Evolutionary conservation across 2,888 invertebrate genomes (phyloP), one percentile per base, ranked within the genome.

Genomic region (Adineta ricciae): DNA sequence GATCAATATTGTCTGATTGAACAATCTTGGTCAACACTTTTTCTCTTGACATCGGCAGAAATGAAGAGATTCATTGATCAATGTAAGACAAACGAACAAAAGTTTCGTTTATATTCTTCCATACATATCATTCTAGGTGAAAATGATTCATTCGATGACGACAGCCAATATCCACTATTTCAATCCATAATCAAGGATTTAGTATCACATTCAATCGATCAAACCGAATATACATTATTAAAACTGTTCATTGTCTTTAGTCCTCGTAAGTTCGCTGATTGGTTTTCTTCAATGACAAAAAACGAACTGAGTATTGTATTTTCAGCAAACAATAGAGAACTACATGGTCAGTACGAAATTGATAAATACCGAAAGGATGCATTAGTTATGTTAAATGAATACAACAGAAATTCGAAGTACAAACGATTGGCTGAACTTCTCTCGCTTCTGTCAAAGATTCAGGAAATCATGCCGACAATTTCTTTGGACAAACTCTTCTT

Each of bases 61-160:
- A 38, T 41, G 38, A 38, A 78, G n/a, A 78, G n/a, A 41, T 78
- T 41, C n/a, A 41, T 78, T 78, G 78, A 78, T 78, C 41, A 78
- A 78, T 41, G 78, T 78, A 78, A 41, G 24, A 8, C 9, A 38
- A 38, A 7, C 32, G 21, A 19, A 36, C 9, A 8, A n/a, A 24
- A 19, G 1, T 27, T 21, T 64, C 8, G 14, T 56, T 56, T 14
- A 9, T 21, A 56, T 56, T 24, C 5, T 49, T 49, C 49, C 5
- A 7, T 64, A 7, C 2, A 21, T 9, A 1, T 78, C 11, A 3
- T 78, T 78, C 11, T 41, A 41, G 78, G 41, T 78, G 41, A 41
- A n/a, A n/a, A 41, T 41, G 78, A 78, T 19, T 64, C 64, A 32
- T 64, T 64, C 9, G 32, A 64, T 32, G 64, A 64, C 4, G 32